phyloP scores from a whole-genome alignment of 1,140 invertebrate genomes.

The Plutomurus gul region DNA sequence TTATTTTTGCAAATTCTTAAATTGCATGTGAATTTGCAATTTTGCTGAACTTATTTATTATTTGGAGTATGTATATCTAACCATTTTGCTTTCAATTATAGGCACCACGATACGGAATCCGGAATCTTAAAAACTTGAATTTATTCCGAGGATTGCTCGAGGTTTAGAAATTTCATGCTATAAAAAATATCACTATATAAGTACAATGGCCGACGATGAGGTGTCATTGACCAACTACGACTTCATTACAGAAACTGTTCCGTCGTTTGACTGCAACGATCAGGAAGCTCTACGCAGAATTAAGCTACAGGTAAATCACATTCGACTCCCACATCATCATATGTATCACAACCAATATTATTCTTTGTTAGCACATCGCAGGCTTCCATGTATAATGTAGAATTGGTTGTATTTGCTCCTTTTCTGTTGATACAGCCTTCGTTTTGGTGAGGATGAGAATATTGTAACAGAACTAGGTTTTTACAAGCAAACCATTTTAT shows the following conservation, averaged over 20 bases:
- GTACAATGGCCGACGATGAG: not conserved
- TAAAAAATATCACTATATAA: not conserved
- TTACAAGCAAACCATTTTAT: no score
- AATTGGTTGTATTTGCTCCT: not conserved
- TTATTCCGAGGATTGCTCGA: no score
- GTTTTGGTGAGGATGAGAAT: no score
- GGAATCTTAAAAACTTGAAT: no score
- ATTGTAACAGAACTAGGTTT: no score
- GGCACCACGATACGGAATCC: no score
- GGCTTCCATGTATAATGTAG: not conserved
- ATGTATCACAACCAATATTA: not conserved
- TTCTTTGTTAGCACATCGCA: not conserved
- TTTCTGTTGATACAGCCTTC: no score
- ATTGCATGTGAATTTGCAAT: no score
- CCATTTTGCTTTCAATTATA: no score
- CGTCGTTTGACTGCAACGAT: constrained; percentile 31
- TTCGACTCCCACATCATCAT: not conserved
- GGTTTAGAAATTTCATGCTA: not conserved
- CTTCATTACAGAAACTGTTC: constrained; percentile 29
- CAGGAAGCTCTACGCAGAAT: constrained; percentile 22
- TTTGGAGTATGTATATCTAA: no score
- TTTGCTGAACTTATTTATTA: no score
- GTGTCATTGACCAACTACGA: not conserved
- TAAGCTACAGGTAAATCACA: constrained; percentile 29
- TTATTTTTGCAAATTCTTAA: no score